Percentiles rank a stretch among this genome's conserved stretches.
These are phyloP conservation scores for Copsychus sechellarum DNA, from an alignment of 2,113 vertebrate genomes.

Conservation along the genomic window DNA sequence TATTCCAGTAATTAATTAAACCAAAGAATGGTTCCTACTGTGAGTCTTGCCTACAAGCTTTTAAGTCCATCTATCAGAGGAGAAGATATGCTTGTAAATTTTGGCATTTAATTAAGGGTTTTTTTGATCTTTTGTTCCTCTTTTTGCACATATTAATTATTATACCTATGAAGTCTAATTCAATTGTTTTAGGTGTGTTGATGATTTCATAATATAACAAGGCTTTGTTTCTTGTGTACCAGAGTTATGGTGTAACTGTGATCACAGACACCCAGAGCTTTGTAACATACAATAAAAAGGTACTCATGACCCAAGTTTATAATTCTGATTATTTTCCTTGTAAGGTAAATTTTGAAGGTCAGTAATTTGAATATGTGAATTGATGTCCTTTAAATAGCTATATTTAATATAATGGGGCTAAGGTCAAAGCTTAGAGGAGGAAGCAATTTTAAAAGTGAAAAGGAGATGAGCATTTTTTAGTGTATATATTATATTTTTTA, in stretches of 20 bases:
- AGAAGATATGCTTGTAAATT: slow-evolving; percentile 56
- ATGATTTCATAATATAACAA: slow-evolving; percentile 44
- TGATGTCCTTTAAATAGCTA: not conserved
- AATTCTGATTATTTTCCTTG: slow-evolving; percentile 7
- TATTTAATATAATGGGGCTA: not conserved
- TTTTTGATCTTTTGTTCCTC: slow-evolving; percentile 66
- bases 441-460: not conserved
- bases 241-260: slow-evolving; percentile 35
- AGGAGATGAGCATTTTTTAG: not conserved
- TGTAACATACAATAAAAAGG: not conserved
- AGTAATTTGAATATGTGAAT: not conserved
- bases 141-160: slow-evolving; percentile 67
- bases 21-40: slow-evolving; percentile 41
- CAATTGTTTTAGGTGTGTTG: slow-evolving; percentile 48
- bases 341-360: not conserved
- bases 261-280: slow-evolving; percentile 43
- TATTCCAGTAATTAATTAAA: slow-evolving; percentile 72
- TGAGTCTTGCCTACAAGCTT: slow-evolving; percentile 25
- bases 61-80: slow-evolving; percentile 17
- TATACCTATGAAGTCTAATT: slow-evolving; percentile 50
- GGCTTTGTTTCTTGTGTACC: slow-evolving; percentile 21
- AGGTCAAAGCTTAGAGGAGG: not conserved
- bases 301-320: not conserved
- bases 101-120: slow-evolving; percentile 64
- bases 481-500: not conserved